Percentiles rank a stretch among this genome's conserved stretches.
Evolutionary conservation across 1,140 invertebrate genomes (phyloP).

Genomic region (Nymphalis io): DNA sequence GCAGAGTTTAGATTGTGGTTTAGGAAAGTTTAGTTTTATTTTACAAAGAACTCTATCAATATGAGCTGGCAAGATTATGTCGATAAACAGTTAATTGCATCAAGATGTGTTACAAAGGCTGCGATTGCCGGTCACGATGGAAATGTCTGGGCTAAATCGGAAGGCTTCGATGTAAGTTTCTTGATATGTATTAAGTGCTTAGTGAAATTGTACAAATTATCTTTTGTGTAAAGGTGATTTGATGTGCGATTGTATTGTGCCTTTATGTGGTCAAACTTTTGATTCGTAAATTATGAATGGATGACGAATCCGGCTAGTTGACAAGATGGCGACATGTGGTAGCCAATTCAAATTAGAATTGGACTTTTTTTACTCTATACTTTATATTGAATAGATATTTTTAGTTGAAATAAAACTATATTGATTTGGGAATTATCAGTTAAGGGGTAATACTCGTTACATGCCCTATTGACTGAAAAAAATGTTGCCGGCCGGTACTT

Average conservation of each 20-base stretch:
- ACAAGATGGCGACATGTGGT: conserved; percentile 81
- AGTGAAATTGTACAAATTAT: conserved; percentile 24
- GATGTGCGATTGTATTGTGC: conserved; percentile 22
- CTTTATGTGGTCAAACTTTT: conserved; percentile 17
- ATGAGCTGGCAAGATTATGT: conserved; percentile 99
- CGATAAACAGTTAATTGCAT: conserved; percentile 97
- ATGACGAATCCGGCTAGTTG: conserved; percentile 75
- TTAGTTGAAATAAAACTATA: background rate
- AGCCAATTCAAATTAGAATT: conserved; percentile 60
- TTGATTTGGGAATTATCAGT: background rate
- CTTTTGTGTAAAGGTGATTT: conserved; percentile 24
- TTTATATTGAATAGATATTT: background rate
- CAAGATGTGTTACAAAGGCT: conserved; percentile 95
- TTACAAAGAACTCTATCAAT: conserved; percentile 76
- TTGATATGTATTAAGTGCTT: conserved; percentile 58
- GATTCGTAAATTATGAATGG: conserved; percentile 36
- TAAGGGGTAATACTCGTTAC: background rate
- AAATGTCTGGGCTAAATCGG: conserved; percentile 96
- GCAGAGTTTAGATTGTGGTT: conserved; percentile 72
- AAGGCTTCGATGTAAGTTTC: conserved; percentile 93
- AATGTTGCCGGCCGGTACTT: conserved; percentile 52
- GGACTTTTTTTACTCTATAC: conserved; percentile 3
- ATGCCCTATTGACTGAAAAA: conserved; percentile 2
- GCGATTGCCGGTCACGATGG: conserved; percentile 97
- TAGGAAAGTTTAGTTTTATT: conserved; percentile 79